phyloP scores from a whole-genome alignment of 2,797 vertebrate genomes.

The Momotus momota region DNA sequence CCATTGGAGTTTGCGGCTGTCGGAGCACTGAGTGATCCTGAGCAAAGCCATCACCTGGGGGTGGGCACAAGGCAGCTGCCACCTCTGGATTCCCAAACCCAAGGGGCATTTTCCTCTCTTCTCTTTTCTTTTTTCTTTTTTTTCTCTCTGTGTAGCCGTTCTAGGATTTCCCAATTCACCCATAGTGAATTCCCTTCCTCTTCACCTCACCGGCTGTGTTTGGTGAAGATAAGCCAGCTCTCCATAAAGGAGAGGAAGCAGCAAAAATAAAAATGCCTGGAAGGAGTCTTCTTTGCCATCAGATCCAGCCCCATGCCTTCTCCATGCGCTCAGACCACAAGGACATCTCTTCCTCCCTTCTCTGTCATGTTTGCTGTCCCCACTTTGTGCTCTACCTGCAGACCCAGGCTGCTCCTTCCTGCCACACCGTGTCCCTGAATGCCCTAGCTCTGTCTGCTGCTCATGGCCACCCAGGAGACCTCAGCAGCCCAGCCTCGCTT shows the following conservation, averaged over 20 bases:
- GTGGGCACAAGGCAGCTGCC: background rate
- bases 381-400: background rate
- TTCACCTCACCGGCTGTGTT: background rate
- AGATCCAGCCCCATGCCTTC: background rate
- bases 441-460: no score
- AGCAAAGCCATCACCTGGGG: background rate
- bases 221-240: background rate
- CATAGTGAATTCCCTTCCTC: background rate
- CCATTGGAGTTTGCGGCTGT: background rate
- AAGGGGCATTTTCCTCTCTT: background rate
- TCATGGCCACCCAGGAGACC: rapidly evolving
- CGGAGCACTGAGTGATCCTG: background rate
- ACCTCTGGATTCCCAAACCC: background rate
- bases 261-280: background rate
- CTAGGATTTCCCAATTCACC: background rate
- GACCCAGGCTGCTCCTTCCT: background rate
- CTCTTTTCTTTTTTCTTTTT: background rate
- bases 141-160: background rate
- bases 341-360: background rate
- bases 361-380: background rate
- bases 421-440: background rate
- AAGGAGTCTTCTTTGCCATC: background rate
- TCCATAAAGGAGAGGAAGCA: background rate
- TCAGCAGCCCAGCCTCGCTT: background rate
- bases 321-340: background rate